Conservation (phyloP, 2,797 vertebrate genomes). For the Paguma larvata region DNA sequence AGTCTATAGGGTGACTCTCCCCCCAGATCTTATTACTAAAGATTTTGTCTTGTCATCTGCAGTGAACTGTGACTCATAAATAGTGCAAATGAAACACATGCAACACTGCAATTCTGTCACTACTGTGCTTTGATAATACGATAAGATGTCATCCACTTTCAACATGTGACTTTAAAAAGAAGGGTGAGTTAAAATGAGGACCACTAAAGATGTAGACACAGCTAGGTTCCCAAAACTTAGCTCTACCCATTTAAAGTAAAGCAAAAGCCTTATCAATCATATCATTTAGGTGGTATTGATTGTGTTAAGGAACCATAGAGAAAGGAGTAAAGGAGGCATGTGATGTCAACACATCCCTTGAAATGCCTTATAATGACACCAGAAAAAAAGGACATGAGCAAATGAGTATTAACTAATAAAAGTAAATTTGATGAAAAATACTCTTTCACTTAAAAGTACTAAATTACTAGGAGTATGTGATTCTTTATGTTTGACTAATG, state of each 20-base stretch:
- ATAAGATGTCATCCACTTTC: slow-evolving; percentile 17
- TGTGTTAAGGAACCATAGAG: neutral
- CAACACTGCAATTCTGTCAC: neutral
- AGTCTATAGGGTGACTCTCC: neutral
- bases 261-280: neutral
- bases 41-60: slow-evolving; percentile 34
- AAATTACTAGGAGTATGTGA: neutral
- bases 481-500: neutral
- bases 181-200: slow-evolving; percentile 47
- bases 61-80: neutral
- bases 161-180: neutral
- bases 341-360: neutral
- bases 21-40: neutral
- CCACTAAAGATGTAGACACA: neutral
- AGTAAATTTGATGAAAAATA: neutral
- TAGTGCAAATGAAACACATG: neutral
- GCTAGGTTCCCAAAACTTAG: neutral
- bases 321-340: neutral
- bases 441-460: neutral
- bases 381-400: neutral
- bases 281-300: neutral
- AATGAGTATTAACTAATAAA: neutral
- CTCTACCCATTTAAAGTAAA: neutral
- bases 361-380: neutral
- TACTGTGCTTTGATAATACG: neutral